phyloP scores from a whole-genome alignment of 2,113 vertebrate genomes.

The Herpailurus yagouaroundi region DNA sequence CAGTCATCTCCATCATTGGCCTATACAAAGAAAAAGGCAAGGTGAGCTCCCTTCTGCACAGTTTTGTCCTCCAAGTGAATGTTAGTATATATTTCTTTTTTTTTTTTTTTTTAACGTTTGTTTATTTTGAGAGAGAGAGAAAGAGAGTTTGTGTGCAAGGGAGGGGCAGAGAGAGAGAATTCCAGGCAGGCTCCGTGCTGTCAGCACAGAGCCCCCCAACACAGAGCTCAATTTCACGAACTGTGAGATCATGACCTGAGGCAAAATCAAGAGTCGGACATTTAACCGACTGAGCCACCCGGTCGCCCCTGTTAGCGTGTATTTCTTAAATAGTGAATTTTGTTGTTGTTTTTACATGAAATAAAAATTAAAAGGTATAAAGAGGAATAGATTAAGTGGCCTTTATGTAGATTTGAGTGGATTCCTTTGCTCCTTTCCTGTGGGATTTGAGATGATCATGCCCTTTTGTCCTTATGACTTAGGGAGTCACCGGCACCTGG shows the following conservation, averaged over 20 bases:
- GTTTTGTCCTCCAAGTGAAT: background rate
- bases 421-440: background rate
- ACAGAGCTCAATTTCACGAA: too few relatives aligned
- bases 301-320: background rate
- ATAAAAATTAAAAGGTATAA: background rate
- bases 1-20: slow-evolving; percentile 98
- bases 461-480: background rate
- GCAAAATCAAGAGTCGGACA: too few relatives aligned
- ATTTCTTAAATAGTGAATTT: background rate
- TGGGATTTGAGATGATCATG: background rate
- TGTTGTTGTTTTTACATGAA: background rate
- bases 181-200: too few relatives aligned
- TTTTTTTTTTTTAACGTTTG: too few relatives aligned
- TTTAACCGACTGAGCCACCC: too few relatives aligned
- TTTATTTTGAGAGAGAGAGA: too few relatives aligned
- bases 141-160: too few relatives aligned
- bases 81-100: background rate
- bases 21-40: slow-evolving; percentile 99
- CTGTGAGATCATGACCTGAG: too few relatives aligned
- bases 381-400: background rate
- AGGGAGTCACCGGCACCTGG: background rate
- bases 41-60: slow-evolving; percentile 85
- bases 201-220: too few relatives aligned
- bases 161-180: too few relatives aligned
- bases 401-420: background rate